Conservation (phyloP, 2,888 invertebrate genomes). For the Aporophyla lueneburgensis region DNA sequence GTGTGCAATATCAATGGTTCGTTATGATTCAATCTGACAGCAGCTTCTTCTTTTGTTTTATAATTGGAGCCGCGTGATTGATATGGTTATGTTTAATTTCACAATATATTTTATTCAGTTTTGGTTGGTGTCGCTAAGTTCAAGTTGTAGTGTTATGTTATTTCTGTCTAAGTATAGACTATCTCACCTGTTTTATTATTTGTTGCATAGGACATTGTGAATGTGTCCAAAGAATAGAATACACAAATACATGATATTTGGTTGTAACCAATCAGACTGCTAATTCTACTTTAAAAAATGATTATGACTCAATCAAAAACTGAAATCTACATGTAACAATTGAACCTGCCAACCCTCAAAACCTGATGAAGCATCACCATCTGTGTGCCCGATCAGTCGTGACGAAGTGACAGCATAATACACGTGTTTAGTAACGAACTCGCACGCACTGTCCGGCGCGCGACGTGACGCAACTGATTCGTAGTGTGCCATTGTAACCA, state of each 20-base stretch:
- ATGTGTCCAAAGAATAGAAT: too few relatives aligned
- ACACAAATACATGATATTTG: too few relatives aligned
- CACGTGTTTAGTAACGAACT: constrained; percentile 52
- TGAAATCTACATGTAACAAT: constrained; percentile 26
- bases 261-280: background rate
- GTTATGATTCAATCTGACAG: constrained; percentile 51
- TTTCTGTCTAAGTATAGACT: background rate
- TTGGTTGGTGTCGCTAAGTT: background rate
- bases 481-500: constrained; percentile 61
- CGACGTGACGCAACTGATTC: constrained; percentile 54
- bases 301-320: background rate
- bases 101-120: background rate
- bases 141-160: background rate
- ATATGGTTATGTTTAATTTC: constrained; percentile 18
- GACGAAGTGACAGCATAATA: constrained; percentile 55
- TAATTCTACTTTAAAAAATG: background rate
- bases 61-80: constrained; percentile 25
- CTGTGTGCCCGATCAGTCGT: constrained; percentile 43
- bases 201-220: background rate
- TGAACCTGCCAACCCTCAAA: constrained; percentile 32
- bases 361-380: constrained; percentile 49
- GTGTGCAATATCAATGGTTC: constrained; percentile 50
- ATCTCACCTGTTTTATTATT: background rate
- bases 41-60: constrained; percentile 50
- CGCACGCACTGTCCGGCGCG: constrained; percentile 55